Evolutionary conservation across 2,888 invertebrate species (phyloP).

Genomic region (Cantharis lateralis): DNA sequence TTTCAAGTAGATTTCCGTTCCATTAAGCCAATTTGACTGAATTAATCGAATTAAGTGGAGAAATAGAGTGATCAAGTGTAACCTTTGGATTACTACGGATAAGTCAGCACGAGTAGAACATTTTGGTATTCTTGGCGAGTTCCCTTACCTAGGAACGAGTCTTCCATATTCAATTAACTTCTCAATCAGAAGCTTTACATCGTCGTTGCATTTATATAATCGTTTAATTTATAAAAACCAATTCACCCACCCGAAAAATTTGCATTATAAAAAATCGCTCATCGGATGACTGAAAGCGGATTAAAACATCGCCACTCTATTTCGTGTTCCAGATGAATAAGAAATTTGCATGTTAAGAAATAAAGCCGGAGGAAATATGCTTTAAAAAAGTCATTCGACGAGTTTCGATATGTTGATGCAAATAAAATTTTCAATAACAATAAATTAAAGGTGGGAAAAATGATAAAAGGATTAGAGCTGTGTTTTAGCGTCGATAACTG

Average conservation of each 20-base stretch:
- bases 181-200: conserved; percentile 34
- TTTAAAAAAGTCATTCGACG: not conserved
- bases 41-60: conserved; percentile 43
- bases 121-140: conserved; percentile 28
- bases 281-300: not conserved
- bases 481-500: not conserved
- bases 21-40: conserved; percentile 44
- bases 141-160: conserved; percentile 15
- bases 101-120: conserved; percentile 15
- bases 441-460: not conserved
- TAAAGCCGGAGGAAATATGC: not conserved
- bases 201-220: conserved; percentile 32
- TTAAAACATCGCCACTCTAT: conserved; percentile 2
- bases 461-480: not conserved
- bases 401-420: not conserved
- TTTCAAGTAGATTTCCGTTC: conserved; percentile 36
- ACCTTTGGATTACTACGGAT: conserved; percentile 9
- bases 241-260: not conserved
- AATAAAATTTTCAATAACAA: not conserved
- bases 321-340: not conserved
- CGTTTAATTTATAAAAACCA: conserved; percentile 27
- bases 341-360: not conserved
- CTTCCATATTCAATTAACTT: conserved; percentile 35
- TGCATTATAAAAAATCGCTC: conserved; percentile 1
- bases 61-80: conserved; percentile 11